phyloP scores from a whole-genome alignment of 2,113 vertebrate genomes.

The Hippolais icterina region DNA sequence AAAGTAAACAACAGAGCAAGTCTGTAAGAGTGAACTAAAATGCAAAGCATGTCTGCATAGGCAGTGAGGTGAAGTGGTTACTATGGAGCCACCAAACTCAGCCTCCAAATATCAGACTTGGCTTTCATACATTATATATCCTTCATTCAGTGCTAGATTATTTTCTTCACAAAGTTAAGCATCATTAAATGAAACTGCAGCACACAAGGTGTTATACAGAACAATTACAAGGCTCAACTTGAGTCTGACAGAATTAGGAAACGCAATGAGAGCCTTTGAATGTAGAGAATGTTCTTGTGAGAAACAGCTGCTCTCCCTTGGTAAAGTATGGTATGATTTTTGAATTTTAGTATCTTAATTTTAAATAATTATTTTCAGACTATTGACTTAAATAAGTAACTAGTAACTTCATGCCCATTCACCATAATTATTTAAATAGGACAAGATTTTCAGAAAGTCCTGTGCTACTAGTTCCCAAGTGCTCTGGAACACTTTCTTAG shows the following conservation, averaged over 20 bases:
- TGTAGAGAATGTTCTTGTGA: not conserved
- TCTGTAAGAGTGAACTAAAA: constrained; percentile 67
- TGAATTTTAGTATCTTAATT: not conserved
- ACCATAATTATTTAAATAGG: not conserved
- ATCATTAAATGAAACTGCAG: not conserved
- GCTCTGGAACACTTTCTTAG: not conserved
- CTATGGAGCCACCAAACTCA: constrained; percentile 75
- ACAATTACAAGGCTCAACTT: not conserved
- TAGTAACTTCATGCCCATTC: not conserved
- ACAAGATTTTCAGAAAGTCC: not conserved
- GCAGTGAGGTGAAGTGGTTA: constrained; percentile 74
- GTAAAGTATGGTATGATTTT: not conserved
- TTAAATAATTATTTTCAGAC: not conserved
- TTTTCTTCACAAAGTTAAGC: not conserved
- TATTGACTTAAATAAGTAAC: not conserved
- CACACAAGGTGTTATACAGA: not conserved
- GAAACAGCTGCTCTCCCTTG: not conserved
- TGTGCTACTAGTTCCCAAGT: not conserved
- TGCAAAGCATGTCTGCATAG: constrained; percentile 76
- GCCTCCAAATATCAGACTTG: constrained; percentile 70
- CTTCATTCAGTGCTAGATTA: not conserved
- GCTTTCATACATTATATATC: constrained; percentile 52
- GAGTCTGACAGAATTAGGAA: not conserved
- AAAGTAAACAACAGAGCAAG: constrained; percentile 48
- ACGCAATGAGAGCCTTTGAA: not conserved